phyloP scores from a whole-genome alignment of 1,140 invertebrate genomes.

The Cylas formicarius region DNA sequence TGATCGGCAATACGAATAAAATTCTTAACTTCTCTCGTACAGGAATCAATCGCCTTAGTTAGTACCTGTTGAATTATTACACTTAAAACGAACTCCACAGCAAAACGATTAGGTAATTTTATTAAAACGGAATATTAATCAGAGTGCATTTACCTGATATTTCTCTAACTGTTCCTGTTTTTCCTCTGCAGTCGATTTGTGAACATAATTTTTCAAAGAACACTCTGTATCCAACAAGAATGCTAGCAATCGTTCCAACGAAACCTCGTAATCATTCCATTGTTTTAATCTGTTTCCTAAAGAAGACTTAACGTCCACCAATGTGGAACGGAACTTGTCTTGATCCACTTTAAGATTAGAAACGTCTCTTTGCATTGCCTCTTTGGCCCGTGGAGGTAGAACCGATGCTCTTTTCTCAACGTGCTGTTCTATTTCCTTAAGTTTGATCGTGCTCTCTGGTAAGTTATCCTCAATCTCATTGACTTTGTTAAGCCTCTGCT shows the following conservation, averaged over 20 bases:
- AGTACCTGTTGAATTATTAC: slow-evolving; percentile 54
- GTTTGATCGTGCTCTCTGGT: slow-evolving; percentile 62
- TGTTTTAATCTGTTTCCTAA: slow-evolving; percentile 80
- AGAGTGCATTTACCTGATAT: slow-evolving; percentile 68
- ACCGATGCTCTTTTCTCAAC: slow-evolving; percentile 56
- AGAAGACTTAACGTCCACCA: slow-evolving; percentile 67
- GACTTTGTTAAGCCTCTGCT: slow-evolving; percentile 66
- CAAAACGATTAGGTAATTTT: slow-evolving; percentile 12
- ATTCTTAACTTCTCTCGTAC: slow-evolving; percentile 63
- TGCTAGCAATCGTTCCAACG: slow-evolving; percentile 69
- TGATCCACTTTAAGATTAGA: slow-evolving; percentile 68
- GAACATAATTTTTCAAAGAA: slow-evolving; percentile 76
- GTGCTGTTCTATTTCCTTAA: slow-evolving; percentile 62
- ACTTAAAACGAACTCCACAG: too few relatives aligned
- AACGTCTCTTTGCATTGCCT: slow-evolving; percentile 72
- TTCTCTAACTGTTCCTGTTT: slow-evolving; percentile 84
- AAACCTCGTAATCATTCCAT: slow-evolving; percentile 86
- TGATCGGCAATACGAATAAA: slow-evolving; percentile 67
- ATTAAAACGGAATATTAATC: slow-evolving; percentile 12
- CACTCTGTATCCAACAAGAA: slow-evolving; percentile 85
- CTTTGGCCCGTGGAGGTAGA: slow-evolving; percentile 67
- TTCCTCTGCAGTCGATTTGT: slow-evolving; percentile 79
- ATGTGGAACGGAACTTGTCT: slow-evolving; percentile 70
- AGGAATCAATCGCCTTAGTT: slow-evolving; percentile 63
- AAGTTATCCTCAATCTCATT: slow-evolving; percentile 70